Base-by-base conservation (phyloP, 2,888 invertebrate species). In the Epsilonema sp. region DNA sequence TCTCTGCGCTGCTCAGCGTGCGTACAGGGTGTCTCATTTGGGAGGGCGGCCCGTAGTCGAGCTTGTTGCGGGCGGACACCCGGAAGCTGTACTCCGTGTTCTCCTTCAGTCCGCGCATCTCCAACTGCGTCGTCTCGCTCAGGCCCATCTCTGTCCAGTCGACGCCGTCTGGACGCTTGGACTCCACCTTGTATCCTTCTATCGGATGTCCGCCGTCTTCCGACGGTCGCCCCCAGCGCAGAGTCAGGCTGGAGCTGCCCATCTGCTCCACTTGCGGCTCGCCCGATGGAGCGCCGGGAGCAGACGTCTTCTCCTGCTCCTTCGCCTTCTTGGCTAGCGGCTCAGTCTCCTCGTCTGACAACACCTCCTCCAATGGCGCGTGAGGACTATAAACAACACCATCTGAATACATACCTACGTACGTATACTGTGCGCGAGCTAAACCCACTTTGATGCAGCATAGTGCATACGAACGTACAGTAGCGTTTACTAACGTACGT, bases 11-110 rank as follows among this genome's bases (percentile, higher is more conserved):
- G 3, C 16, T 19, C n/a, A 49, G 24, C 2, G 46, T 49, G 2
- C 38, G 4, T 11, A 49, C 42, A 2, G 49, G 42, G 3, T 5
- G 11, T 20, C 13, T 5, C 41, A 37, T 46, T 39, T 46, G 46
- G n/a, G 26, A 16, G 2, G 46, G 5, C 4, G 47, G 26, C 51
- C 54, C 20, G 37, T 45, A 20, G 48, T 22, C 19, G 46, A 48
- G 45, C 39, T 48, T 48, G 42, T 51, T 54, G 41, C 42, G 49
- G 21, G 55, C 54, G 25, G 52, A 44, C 1, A 58, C 55, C 16
- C 56, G 46, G 42, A 58, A 53, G 19, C 54, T 41, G 46, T 58
- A 58, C 42, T 58, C 58, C 19, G 53, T 52, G 45, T 56, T 54
- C 24, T 55, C 50, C n/a, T 49, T 47, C 3, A 58, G 46, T 8